Base-by-base conservation (phyloP, 2,113 vertebrate species). In the Albula glossodonta region DNA sequence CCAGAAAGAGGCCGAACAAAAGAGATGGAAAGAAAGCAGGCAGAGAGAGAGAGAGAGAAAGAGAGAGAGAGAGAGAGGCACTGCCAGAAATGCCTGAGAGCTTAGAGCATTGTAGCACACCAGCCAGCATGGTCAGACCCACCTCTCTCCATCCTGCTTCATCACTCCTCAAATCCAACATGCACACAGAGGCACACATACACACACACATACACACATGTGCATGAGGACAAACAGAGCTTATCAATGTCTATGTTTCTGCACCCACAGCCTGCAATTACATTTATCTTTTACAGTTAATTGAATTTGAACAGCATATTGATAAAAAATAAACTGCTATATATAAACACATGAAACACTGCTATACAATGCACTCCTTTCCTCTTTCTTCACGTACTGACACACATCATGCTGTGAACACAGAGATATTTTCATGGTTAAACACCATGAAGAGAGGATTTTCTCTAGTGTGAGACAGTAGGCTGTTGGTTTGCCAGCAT, bases 61-160 rank as follows among this genome's bases (percentile, higher is more conserved):
- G 79, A 13, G 9, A n/a, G 12, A 85, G 84, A 70, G 31, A 51
- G 84, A 85, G 41, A 84, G 70, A 80, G 11, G 48, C 60, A 60
- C 25, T 79, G 77, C 74, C 52, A 57, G 52, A 80, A 78, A 63
- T 85, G 77, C 84, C 77, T 85, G 41, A 25, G 77, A 80, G 84
- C 53, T 80, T 53, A 85, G 31, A 53, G 48, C 84, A 85, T 63
- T 31, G 22, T 19, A 31, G 51, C 22, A 60, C 22, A 25, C 60
- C 57, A 51, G 48, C 78, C 83, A 66, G 31, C 48, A 48, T 83
- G 13, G 13, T 5, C 7, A 51, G 49, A 3, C 41, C 60, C 41
- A 51, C n/a, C 41, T 63, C 87, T 79, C 1, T 51, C 87, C 8
- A 4, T 25, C 22, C 66, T 84, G 63, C 70, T 31, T 41, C 70